Conservation (phyloP, 2,797 vertebrate species). For the Pristis pectinata region DNA sequence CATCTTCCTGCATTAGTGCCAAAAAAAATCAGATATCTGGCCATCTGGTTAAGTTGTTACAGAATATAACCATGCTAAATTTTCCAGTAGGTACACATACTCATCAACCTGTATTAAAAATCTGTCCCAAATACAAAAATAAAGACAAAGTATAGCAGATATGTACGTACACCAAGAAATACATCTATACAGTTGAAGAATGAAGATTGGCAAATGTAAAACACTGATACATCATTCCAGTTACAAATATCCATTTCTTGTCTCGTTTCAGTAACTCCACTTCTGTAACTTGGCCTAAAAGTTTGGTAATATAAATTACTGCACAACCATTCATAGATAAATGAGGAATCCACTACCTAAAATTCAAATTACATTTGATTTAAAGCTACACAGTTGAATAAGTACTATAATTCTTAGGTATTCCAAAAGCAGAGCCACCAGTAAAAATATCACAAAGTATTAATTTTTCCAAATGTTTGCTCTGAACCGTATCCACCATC, state of each 20-base stretch:
- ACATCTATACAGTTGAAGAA: neutral
- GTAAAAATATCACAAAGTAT: neutral
- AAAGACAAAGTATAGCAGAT: neutral
- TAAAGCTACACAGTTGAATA: neutral
- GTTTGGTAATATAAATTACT: neutral
- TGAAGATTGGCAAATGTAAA: neutral
- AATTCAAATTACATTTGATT: neutral
- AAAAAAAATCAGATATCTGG: neutral
- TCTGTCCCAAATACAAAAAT: neutral
- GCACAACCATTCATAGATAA: neutral
- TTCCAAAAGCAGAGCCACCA: neutral
- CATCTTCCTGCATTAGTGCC: conserved; percentile 13
- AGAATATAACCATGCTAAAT: neutral
- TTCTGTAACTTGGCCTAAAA: neutral
- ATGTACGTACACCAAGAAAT: neutral
- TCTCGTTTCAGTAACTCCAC: neutral
- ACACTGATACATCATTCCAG: neutral
- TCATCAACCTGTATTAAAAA: neutral
- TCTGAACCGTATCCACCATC: neutral
- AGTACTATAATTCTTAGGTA: neutral
- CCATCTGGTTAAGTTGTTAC: conserved; percentile 21
- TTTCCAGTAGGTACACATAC: neutral
- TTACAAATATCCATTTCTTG: neutral
- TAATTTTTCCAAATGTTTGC: neutral
- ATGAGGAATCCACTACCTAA: neutral